These are phyloP conservation scores for Polia nebulosa DNA, from an alignment of 2,888 invertebrate genomes.

Conservation along the genomic window DNA sequence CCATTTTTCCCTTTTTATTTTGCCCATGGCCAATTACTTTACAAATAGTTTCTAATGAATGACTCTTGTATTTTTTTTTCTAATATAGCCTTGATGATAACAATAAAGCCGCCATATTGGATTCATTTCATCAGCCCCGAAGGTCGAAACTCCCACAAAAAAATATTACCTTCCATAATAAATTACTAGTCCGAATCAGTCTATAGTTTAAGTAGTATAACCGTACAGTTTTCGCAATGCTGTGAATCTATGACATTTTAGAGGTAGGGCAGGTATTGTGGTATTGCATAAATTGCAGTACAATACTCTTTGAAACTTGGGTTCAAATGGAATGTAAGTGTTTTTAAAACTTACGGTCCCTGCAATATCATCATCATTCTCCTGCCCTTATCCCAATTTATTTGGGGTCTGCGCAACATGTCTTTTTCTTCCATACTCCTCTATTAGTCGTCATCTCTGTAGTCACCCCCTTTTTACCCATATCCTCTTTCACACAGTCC, in stretches of 20 bases:
- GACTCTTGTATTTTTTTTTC: not conserved
- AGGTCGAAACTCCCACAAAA: constrained; percentile 37
- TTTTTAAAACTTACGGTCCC: too few relatives aligned
- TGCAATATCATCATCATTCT: too few relatives aligned
- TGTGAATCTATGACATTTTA: constrained; percentile 32
- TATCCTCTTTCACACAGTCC: too few relatives aligned
- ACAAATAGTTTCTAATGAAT: too few relatives aligned
- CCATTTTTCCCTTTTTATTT: too few relatives aligned
- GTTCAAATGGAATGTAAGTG: not conserved
- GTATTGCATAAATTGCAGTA: not conserved
- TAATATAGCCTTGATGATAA: not conserved
- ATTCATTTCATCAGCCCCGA: not conserved
- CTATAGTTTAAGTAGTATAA: constrained; percentile 52
- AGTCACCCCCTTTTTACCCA: too few relatives aligned
- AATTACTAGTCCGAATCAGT: constrained; percentile 38
- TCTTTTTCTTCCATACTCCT: too few relatives aligned
- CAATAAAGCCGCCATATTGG: constrained; percentile 29
- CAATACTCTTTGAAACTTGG: not conserved
- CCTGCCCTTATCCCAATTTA: too few relatives aligned
- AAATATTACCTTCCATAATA: constrained; percentile 2
- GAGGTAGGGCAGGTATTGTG: constrained; percentile 36
- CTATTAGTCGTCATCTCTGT: too few relatives aligned
- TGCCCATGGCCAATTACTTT: too few relatives aligned
- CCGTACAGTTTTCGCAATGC: constrained; percentile 31
- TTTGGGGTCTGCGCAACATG: too few relatives aligned